Conservation (phyloP, 2,797 vertebrate genomes). For the Diceros bicornis region DNA sequence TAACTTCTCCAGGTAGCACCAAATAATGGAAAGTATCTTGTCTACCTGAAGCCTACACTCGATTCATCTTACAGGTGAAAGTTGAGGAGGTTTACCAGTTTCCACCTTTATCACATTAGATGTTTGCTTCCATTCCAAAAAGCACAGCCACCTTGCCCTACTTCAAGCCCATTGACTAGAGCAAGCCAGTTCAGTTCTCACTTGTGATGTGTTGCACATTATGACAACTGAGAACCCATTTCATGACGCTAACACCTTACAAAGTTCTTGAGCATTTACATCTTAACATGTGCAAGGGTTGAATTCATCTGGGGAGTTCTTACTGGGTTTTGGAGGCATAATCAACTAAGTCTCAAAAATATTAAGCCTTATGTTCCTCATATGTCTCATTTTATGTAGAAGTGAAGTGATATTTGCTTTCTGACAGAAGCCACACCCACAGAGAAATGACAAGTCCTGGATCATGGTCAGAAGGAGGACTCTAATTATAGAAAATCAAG, state of each 20-base stretch:
- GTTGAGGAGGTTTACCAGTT: not conserved
- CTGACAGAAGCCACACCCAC: not conserved
- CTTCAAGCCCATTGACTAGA: not conserved
- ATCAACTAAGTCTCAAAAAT: conserved; percentile 55
- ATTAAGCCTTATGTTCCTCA: not conserved
- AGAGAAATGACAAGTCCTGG: conserved; percentile 8
- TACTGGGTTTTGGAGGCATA: not conserved
- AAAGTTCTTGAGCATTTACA: not conserved
- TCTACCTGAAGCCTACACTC: not conserved
- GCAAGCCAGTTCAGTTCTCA: not conserved
- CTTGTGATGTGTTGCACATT: not conserved
- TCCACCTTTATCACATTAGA: not conserved
- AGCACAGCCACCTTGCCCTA: not conserved
- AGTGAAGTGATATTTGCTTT: conserved; percentile 49
- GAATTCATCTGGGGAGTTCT: not conserved
- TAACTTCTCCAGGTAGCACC: not conserved
- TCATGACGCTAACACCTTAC: not conserved
- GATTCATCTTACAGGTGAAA: not conserved
- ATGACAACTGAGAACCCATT: not conserved
- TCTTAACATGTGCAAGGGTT: not conserved
- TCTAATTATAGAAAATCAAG: not conserved
- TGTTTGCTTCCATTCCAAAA: conserved; percentile 26
- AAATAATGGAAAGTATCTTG: not conserved
- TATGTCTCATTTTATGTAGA: conserved; percentile 29
- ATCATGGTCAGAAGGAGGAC: not conserved